phyloP scores from a whole-genome alignment of 2,888 invertebrate genomes.

The Hyalella azteca region DNA sequence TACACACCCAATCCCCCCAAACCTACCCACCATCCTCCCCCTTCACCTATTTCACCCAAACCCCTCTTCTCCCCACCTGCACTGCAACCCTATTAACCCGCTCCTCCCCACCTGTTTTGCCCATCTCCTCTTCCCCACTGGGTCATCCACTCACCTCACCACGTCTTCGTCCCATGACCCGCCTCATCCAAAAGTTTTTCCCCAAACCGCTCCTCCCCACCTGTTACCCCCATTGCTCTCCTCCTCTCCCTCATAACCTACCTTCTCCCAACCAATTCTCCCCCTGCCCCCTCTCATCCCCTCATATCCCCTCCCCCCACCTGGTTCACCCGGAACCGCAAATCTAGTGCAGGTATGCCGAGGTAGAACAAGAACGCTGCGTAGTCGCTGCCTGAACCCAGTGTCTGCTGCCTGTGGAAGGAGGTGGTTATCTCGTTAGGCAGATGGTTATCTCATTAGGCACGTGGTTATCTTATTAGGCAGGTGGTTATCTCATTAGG shows the following conservation, averaged over 20 bases:
- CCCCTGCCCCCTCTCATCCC: background rate
- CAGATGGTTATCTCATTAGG: no score
- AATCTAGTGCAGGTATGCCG: constrained; percentile 63
- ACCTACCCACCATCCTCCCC: background rate
- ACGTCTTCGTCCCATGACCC: background rate
- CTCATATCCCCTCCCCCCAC: background rate
- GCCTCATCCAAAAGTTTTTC: no score
- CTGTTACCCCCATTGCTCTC: background rate
- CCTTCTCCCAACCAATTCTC: background rate
- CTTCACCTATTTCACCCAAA: background rate
- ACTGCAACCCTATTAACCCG: background rate
- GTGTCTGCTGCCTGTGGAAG: constrained; percentile 51
- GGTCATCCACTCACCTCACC: background rate
- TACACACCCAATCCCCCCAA: background rate
- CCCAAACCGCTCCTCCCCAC: background rate
- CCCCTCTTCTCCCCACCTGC: background rate
- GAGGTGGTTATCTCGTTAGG: no score
- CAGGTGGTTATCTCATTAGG: no score
- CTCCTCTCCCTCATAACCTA: background rate
- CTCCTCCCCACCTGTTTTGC: background rate
- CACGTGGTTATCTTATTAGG: no score
- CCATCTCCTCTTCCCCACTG: background rate
- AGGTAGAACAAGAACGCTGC: constrained; percentile 63
- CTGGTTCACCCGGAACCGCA: constrained; percentile 61
- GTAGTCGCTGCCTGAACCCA: constrained; percentile 63